Conservation (phyloP, 2,797 vertebrate species). For the Propithecus perrieri region DNA sequence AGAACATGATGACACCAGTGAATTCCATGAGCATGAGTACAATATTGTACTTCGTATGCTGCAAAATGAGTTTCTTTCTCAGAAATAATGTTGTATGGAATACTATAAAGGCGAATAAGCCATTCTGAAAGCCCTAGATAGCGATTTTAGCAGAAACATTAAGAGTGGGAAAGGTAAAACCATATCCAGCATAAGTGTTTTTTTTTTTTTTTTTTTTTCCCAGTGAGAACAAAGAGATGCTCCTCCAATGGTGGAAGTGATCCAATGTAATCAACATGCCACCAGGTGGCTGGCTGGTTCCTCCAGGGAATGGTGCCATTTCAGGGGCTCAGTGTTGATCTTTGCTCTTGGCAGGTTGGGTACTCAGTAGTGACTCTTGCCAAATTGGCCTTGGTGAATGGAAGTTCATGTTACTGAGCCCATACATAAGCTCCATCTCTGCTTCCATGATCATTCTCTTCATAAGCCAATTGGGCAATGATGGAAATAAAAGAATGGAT, state of each 20-base stretch:
- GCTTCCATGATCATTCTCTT: conserved; percentile 30
- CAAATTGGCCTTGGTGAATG: conserved; percentile 19
- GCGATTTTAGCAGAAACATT: conserved; percentile 22
- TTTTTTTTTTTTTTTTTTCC: neutral
- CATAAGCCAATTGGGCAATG: neutral
- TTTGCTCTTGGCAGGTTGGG: conserved; percentile 48
- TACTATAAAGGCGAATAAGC: neutral
- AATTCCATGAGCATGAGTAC: neutral
- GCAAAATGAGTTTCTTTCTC: conserved; percentile 10
- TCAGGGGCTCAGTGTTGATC: conserved; percentile 1
- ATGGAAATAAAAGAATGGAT: neutral
- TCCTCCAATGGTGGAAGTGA: conserved; percentile 16
- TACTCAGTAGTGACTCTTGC: neutral
- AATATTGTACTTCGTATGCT: conserved; percentile 23
- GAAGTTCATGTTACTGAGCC: neutral
- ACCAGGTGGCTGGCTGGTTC: conserved; percentile 49
- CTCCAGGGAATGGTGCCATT: neutral
- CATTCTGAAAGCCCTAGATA: conserved; percentile 10
- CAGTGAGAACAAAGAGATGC: conserved; percentile 45
- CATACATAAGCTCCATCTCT: neutral
- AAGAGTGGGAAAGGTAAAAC: conserved; percentile 14
- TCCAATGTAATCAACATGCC: conserved; percentile 38
- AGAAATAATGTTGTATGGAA: neutral
- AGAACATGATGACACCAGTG: conserved; percentile 3
- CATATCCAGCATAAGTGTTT: neutral